phyloP scores from a whole-genome alignment of 2,888 invertebrate genomes.

The Zootermopsis nevadensis region DNA sequence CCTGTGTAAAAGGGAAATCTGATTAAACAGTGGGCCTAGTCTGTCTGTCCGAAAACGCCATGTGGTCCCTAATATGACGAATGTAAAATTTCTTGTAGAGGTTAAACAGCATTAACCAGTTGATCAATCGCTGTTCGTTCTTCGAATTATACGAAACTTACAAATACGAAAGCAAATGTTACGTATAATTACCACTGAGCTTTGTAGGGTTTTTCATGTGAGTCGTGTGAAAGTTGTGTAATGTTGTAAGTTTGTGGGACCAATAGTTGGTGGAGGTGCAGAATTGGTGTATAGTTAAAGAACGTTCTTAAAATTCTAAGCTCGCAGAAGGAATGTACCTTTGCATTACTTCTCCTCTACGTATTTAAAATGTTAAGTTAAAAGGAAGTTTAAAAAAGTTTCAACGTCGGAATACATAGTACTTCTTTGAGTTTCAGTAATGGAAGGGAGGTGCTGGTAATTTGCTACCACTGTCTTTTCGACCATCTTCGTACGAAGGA shows the following conservation, averaged over 20 bases:
- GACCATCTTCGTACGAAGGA: background rate
- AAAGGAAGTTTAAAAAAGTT: conserved; percentile 18
- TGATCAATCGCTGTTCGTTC: too few species aligned
- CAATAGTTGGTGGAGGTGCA: background rate
- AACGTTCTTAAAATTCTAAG: conserved; percentile 26
- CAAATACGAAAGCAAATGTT: too few species aligned
- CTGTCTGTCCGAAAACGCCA: too few species aligned
- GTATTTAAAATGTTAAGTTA: conserved; percentile 34
- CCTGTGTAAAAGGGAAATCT: too few species aligned
- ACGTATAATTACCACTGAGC: too few species aligned
- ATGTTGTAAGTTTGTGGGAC: background rate
- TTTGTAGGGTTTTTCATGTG: too few species aligned
- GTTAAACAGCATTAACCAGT: too few species aligned
- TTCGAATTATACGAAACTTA: too few species aligned
- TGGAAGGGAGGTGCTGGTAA: conserved; percentile 4
- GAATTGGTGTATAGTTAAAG: background rate
- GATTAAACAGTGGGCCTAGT: too few species aligned
- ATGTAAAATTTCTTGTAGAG: too few species aligned
- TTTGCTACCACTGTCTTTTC: background rate
- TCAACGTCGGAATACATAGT: conserved; percentile 11
- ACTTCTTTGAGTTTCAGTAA: background rate
- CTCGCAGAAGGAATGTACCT: conserved; percentile 16
- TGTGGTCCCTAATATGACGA: too few species aligned
- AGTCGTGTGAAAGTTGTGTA: too few species aligned
- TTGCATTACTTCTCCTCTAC: background rate